Base-by-base conservation (phyloP, 2,797 vertebrate genomes). In the Eupleurogrammus muticus region DNA sequence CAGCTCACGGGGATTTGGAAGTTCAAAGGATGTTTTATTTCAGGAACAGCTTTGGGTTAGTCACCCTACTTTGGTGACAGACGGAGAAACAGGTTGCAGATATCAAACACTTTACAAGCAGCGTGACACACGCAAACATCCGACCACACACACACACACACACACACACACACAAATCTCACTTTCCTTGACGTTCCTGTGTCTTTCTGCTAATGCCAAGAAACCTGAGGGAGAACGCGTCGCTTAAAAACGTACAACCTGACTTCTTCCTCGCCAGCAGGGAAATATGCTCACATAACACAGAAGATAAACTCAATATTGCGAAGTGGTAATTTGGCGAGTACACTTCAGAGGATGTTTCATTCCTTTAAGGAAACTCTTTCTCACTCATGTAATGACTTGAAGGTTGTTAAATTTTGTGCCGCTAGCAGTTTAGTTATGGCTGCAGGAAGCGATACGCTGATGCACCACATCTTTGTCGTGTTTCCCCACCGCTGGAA, bases 11-110 rank as follows among this genome's bases (percentile, higher is more conserved):
- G 70, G 82, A 85, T 84, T 87, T 82, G 62, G 56, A 84, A 84
- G 86, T 90, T 88, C 81, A 89, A 87, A 86, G 86, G 69, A 82
- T 66, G 76, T 76, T 82, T 87, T 87, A 87, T 87, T 91, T 87
- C 75, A 55, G 79, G 81, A 90, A 79, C 77, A 80, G 82, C 88
- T 85, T 75, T 73, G 75, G 83, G 89, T 88, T 85, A 70, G 78
- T 90, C 85, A 87, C 86, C 82, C 65, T 74, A 77, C 73, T 74
- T 74, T 68, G 78, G 81, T 38, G 85, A 82, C 85, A 89, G 88
- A 89, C 68, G 80, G 82, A 83, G 82, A 80, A 90, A 86, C 87
- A 90, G 83, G 88, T 89, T 86, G 86, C 79, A 85, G 80, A 86
- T 84, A 88, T 86, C 84, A 86, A 75, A 87, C 80, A 75, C 62